These are phyloP conservation scores for Pampus argenteus DNA, from an alignment of 2,797 vertebrate genomes.

Conservation along the genomic window DNA sequence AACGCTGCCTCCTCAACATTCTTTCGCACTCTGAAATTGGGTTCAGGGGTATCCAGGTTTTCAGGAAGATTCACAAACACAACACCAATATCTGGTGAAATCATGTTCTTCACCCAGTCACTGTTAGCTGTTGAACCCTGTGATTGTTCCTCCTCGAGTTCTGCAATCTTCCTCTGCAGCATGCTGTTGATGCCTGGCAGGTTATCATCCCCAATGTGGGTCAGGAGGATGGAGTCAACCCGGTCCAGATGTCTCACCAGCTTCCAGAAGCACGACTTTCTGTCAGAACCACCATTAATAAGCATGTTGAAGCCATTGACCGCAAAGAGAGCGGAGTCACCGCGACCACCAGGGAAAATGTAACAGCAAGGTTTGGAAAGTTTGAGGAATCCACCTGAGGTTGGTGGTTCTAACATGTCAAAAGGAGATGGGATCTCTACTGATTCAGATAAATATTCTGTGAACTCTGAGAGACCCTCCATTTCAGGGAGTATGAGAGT, in stretches of 20 bases:
- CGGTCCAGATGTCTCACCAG: conserved; percentile 96
- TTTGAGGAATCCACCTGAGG: conserved; percentile 96
- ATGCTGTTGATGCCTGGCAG: conserved; percentile 97
- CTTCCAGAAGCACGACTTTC: conserved; percentile 99
- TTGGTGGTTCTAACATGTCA: conserved; percentile 95
- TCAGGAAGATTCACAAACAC: conserved; percentile 96
- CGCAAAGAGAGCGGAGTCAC: conserved; percentile 95
- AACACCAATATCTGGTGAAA: conserved; percentile 96
- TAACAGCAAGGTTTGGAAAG: conserved; percentile 99
- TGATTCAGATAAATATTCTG: conserved; percentile 97
- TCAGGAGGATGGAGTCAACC: conserved; percentile 96
- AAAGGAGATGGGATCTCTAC: conserved; percentile 96
- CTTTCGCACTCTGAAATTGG: conserved; percentile 88
- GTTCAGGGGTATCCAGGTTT: conserved; percentile 89
- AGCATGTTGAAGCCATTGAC: conserved; percentile 99
- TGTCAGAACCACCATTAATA: conserved; percentile 95
- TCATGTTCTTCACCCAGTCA: conserved; percentile 98
- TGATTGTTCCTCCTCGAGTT: conserved; percentile 95
- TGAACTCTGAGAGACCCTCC: conserved; percentile 99
- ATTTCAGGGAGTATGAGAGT: conserved; percentile 94
- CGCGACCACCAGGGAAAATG: conserved; percentile 95
- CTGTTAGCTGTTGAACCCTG: conserved; percentile 96
- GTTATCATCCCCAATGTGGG: conserved; percentile 95
- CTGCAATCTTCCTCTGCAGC: conserved; percentile 94
- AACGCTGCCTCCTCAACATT: conserved; percentile 92